Evolutionary conservation across 2,113 vertebrate species (phyloP).

Genomic region (Pollachius pollachius): DNA sequence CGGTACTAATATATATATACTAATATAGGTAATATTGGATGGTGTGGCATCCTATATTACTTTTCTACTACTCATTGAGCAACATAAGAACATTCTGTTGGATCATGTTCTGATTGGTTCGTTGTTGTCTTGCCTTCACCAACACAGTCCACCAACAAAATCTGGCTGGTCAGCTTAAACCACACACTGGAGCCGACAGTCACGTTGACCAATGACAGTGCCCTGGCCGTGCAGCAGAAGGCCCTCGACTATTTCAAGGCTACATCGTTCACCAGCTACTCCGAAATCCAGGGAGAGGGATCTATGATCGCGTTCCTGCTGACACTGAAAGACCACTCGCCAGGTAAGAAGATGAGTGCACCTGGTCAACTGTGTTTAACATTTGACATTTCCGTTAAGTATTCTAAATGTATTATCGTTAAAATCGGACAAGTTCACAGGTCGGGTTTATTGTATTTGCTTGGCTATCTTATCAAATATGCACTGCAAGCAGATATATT

Average conservation of each 20-base stretch:
- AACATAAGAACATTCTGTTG: not conserved
- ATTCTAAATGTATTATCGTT: not conserved
- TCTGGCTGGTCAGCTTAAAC: not conserved
- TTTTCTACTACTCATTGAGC: too few relatives aligned
- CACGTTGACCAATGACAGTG: slow-evolving; percentile 26
- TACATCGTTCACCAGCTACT: slow-evolving; percentile 65
- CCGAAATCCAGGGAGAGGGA: slow-evolving; percentile 47
- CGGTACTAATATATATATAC: too few relatives aligned
- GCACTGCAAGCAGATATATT: too few relatives aligned
- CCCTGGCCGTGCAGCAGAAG: slow-evolving; percentile 47
- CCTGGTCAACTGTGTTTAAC: not conserved
- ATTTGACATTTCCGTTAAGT: not conserved
- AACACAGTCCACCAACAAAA: slow-evolving; percentile 67
- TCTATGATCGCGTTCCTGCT: slow-evolving; percentile 46
- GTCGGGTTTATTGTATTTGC: not conserved
- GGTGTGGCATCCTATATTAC: too few relatives aligned
- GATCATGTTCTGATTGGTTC: not conserved
- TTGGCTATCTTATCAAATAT: too few relatives aligned
- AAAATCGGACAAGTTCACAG: not conserved
- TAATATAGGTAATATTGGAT: too few relatives aligned
- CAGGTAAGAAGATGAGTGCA: slow-evolving; percentile 37
- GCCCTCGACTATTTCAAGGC: slow-evolving; percentile 38
- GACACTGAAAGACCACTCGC: not conserved
- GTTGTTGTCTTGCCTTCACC: not conserved
- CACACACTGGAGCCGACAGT: accelerated